Base-by-base conservation (phyloP, 2,888 invertebrate genomes). In the Hypomecis punctinalis region DNA sequence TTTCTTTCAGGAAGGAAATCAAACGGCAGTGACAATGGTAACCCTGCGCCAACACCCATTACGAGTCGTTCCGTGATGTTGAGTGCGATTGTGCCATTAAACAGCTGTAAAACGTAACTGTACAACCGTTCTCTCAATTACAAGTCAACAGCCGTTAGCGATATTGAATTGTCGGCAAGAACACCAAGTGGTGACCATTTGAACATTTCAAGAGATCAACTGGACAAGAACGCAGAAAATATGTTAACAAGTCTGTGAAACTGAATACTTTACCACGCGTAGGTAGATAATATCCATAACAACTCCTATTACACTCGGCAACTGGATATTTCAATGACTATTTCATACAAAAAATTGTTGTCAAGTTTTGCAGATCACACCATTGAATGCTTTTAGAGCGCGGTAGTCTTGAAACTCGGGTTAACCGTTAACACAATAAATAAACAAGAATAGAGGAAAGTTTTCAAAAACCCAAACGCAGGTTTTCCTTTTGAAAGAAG, bases 121-220 rank as follows among this genome's bases (percentile, higher is more conserved):
- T 81, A 79, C 78, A 77, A 74, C 70, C 76, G 73, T 79, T 73
- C 61, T 76, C 71, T 75, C 80, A 84, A 83, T 84, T 84, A 84
- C 80, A 82, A 79, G 78, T 80, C 81, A 81, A 84, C 74, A 79
- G 77, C 69, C 73, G 73, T 67, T 61, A 61, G 53, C 73, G 68
- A 77, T 76, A 77, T 74, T 68, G 72, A 72, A 70, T 67, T 74
- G 76, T 73, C 79, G 70, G 74, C 69, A 51, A 62, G 55, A 23
- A 23, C 23, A 23, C 58, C 59, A 60, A 63, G 10, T 39, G 45
- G 36, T 45, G 13, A 23, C 9, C 0, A 13, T 55, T 39, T 74
- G 64, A 72, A 72, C 10, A 45, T 51, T 48, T 48, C 35, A 48
- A 35, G 5, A 6, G 48, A n/a, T 46, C 33, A 48, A 48, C n/a